Evolutionary conservation across 2,797 vertebrate genomes (phyloP).

Genomic region (Synanceia verrucosa): DNA sequence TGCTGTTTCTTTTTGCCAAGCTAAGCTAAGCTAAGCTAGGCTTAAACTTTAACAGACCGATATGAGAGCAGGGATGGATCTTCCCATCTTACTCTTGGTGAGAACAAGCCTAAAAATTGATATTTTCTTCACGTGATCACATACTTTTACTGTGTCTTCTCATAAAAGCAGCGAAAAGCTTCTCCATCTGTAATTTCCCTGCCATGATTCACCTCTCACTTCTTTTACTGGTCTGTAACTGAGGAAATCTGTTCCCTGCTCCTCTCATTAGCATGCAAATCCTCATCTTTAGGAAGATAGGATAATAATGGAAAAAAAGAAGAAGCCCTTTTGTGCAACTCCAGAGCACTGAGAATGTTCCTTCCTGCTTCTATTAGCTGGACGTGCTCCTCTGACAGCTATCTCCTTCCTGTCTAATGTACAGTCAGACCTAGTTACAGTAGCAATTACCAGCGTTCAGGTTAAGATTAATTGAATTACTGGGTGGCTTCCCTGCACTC

Average conservation of each 20-base stretch:
- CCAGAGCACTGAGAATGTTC: conserved; percentile 36
- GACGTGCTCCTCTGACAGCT: conserved; percentile 63
- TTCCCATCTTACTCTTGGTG: not conserved
- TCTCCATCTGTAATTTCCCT: conserved; percentile 17
- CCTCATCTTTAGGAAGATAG: conserved; percentile 61
- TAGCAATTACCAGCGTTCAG: conserved; percentile 81
- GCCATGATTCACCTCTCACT: conserved; percentile 20
- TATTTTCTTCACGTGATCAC: conserved; percentile 23
- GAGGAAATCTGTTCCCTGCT: conserved; percentile 47
- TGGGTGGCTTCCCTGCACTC: conserved; percentile 70
- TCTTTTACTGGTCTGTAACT: conserved; percentile 14
- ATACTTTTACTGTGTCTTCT: conserved; percentile 9
- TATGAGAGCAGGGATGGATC: conserved; percentile 7
- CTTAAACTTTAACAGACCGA: not conserved
- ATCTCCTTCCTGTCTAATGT: conserved; percentile 72
- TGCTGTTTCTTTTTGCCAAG: not conserved
- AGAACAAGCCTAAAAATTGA: not conserved
- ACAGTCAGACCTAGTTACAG: conserved; percentile 78
- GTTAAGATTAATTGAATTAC: conserved; percentile 84
- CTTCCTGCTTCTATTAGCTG: conserved; percentile 57
- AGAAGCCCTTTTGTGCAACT: conserved; percentile 32
- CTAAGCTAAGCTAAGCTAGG: not conserved
- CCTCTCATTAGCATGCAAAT: conserved; percentile 85
- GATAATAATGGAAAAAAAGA: not conserved
- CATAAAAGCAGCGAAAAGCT: not conserved